A percentile compares a stretch with the other conserved stretches of the same genome.
Conservation (phyloP, 2,113 vertebrate species). For the Centropus unirufus region DNA sequence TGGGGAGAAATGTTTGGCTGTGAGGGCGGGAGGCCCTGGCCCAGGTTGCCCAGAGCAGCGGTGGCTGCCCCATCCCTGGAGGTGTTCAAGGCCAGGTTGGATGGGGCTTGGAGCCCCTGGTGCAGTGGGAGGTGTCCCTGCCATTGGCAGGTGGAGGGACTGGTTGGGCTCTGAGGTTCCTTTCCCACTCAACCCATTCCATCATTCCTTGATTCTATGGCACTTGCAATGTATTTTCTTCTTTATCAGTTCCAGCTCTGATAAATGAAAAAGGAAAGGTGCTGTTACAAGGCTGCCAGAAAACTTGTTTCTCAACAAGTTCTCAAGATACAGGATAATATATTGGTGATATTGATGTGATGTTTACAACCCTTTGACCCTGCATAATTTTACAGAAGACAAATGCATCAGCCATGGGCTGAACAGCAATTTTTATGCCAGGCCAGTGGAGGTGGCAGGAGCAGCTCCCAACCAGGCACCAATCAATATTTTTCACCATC, state of each 20-base stretch:
- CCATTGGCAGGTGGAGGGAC: no score
- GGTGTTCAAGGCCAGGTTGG: no score
- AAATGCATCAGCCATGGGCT: background rate
- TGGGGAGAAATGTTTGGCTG: no score
- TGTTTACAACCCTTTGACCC: conserved; percentile 37
- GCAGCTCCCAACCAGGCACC: background rate
- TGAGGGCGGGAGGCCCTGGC: no score
- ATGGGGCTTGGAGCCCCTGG: no score
- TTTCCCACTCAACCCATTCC: no score
- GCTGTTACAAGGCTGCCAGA: background rate
- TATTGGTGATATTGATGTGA: conserved; percentile 7
- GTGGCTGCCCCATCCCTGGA: no score
- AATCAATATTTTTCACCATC: background rate
- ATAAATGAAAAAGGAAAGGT: background rate
- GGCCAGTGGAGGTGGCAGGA: conserved; percentile 6
- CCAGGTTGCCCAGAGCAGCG: no score
- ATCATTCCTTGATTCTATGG: background rate
- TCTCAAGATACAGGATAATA: background rate
- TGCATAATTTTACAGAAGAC: conserved; percentile 10
- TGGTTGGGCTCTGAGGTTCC: no score
- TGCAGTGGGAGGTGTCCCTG: no score
- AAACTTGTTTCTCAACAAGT: background rate
- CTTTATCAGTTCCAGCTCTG: background rate
- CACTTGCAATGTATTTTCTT: background rate
- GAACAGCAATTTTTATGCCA: background rate